A percentile compares a stretch with the other conserved stretches of the same genome.
phyloP scores from a whole-genome alignment of 2,113 vertebrate species.

The Uropsilus gracilis region DNA sequence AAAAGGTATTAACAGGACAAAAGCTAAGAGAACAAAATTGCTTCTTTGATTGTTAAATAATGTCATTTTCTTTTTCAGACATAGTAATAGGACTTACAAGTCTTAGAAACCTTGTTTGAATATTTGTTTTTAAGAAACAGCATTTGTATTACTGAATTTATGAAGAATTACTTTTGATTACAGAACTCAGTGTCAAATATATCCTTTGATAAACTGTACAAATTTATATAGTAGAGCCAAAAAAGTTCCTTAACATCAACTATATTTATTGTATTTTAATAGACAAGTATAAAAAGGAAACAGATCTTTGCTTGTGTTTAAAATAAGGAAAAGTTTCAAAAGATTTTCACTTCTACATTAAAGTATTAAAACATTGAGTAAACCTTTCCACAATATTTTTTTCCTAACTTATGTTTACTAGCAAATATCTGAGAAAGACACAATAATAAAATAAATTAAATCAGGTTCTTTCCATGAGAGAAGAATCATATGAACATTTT shows the following conservation, averaged over 20 bases:
- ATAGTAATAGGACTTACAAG: background rate
- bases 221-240: background rate
- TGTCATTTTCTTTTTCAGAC: background rate
- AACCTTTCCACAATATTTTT: background rate
- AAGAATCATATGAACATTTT: background rate
- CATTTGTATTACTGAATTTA: background rate
- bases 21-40: background rate
- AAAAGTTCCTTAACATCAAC: background rate
- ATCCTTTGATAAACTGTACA: background rate
- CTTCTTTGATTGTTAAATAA: background rate
- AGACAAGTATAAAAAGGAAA: background rate
- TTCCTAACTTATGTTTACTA: background rate
- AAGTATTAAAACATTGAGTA: background rate
- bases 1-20: background rate
- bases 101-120: background rate
- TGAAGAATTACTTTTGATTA: background rate
- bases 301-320: background rate
- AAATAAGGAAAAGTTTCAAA: background rate
- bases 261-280: background rate
- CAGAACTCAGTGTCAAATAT: background rate
- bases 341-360: background rate
- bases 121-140: background rate
- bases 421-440: background rate
- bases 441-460: background rate
- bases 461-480: background rate